A percentile compares a stretch with the other conserved stretches of the same genome.
Evolutionary conservation across 2,888 invertebrate genomes (phyloP).

Genomic region (Clitarchus hookeri): DNA sequence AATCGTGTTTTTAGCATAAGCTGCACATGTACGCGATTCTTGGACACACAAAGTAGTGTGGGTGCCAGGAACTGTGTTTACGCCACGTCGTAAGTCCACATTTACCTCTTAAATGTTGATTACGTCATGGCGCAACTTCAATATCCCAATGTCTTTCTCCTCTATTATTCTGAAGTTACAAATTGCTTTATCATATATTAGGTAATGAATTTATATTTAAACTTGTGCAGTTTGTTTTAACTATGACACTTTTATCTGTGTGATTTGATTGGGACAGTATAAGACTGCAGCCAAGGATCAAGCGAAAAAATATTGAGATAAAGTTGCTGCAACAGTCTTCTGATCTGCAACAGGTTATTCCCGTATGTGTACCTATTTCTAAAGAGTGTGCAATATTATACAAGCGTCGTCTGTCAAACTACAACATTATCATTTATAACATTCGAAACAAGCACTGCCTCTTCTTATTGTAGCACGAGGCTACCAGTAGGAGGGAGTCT

Average conservation of each 20-base stretch:
- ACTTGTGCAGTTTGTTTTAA: neutral
- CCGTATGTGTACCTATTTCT: too few species aligned
- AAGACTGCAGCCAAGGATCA: neutral
- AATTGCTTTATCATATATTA: neutral
- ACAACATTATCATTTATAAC: neutral
- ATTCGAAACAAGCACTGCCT: neutral
- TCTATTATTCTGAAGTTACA: neutral
- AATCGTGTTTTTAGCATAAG: neutral
- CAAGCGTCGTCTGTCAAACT: conserved; percentile 6
- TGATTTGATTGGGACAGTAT: neutral
- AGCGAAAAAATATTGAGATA: neutral
- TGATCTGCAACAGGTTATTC: too few species aligned
- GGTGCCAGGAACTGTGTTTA: neutral
- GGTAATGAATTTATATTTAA: neutral
- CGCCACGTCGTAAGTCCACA: neutral
- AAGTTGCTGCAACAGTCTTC: too few species aligned
- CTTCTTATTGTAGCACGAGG: neutral
- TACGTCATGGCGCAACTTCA: neutral
- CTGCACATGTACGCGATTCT: neutral
- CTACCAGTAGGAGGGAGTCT: neutral
- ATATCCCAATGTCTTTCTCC: neutral
- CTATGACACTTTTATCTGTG: neutral
- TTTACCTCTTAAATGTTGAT: neutral
- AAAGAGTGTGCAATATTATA: neutral
- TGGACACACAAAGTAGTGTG: neutral